Conservation (phyloP, 2,888 invertebrate species). For the Poecilus cupreus region DNA sequence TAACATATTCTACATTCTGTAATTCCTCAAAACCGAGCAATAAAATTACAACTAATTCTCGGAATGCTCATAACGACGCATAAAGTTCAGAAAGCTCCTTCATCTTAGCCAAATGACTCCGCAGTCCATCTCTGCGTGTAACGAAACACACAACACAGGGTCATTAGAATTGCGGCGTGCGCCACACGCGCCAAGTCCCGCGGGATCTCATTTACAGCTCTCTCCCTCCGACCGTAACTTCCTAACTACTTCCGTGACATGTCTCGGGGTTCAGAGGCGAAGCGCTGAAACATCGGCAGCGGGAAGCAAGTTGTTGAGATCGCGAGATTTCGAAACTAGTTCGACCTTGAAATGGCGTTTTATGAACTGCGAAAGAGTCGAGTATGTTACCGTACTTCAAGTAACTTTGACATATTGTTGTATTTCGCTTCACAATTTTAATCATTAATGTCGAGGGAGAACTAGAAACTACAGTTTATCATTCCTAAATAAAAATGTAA, state of each 20-base stretch:
- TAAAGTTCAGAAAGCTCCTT: background rate
- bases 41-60: background rate
- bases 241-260: slow-evolving; percentile 55
- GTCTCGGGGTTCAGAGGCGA: slow-evolving; percentile 2
- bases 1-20: background rate
- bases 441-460: no score
- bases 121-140: slow-evolving; percentile 19
- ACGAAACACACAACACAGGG: slow-evolving; percentile 16
- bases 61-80: background rate
- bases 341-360: background rate
- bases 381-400: background rate
- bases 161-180: slow-evolving; percentile 54
- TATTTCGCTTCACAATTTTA: no score
- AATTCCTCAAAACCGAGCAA: background rate
- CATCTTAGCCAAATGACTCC: background rate
- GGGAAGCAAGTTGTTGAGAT: background rate
- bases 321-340: no score
- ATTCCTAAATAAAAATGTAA: no score
- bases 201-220: slow-evolving; percentile 55
- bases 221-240: slow-evolving; percentile 45
- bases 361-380: no score
- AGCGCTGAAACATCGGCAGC: background rate
- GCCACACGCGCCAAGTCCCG: slow-evolving; percentile 43
- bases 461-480: no score
- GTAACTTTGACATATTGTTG: background rate